Conservation (phyloP, 30 jellyfish, hydroid and myxozoan genomes). For the Rhopilema esculentum region DNA sequence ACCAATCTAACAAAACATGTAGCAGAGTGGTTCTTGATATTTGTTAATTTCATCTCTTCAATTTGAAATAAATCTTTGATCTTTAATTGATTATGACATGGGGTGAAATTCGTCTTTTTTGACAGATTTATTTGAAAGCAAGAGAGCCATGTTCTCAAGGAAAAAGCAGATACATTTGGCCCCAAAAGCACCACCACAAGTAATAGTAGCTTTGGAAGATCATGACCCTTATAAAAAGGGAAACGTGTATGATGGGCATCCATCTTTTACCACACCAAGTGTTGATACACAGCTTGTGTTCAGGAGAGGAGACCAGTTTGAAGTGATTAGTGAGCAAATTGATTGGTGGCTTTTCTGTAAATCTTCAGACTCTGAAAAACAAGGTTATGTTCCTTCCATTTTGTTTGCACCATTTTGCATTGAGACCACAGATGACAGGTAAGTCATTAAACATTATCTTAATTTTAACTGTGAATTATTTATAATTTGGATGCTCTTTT, state of each 20-base stretch:
- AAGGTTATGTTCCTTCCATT: constrained; percentile 45
- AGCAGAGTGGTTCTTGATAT: too few species aligned
- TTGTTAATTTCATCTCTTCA: too few species aligned
- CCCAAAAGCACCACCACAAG: constrained; percentile 44
- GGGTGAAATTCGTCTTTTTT: too few species aligned
- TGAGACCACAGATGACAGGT: constrained; percentile 17
- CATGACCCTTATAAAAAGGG: constrained; percentile 25
- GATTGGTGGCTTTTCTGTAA: constrained; percentile 73
- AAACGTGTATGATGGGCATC: constrained; percentile 17
- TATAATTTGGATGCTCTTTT: too few species aligned
- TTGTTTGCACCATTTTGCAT: constrained; percentile 64
- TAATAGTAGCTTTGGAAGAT: constrained; percentile 44
- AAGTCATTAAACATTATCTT: neutral
- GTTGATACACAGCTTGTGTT: constrained; percentile 19
- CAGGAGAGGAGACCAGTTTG: constrained; percentile 45
- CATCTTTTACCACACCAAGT: constrained; percentile 37
- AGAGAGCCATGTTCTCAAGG: neutral
- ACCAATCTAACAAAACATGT: too few species aligned
- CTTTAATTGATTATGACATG: too few species aligned
- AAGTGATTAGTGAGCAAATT: constrained; percentile 39
- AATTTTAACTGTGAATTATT: too few species aligned
- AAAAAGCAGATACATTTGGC: neutral
- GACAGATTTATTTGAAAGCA: neutral
- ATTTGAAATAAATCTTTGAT: too few species aligned
- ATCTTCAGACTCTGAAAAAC: neutral